These are phyloP conservation scores for Strix uralensis DNA, from an alignment of 2,113 vertebrate genomes.

Conservation along the genomic window DNA sequence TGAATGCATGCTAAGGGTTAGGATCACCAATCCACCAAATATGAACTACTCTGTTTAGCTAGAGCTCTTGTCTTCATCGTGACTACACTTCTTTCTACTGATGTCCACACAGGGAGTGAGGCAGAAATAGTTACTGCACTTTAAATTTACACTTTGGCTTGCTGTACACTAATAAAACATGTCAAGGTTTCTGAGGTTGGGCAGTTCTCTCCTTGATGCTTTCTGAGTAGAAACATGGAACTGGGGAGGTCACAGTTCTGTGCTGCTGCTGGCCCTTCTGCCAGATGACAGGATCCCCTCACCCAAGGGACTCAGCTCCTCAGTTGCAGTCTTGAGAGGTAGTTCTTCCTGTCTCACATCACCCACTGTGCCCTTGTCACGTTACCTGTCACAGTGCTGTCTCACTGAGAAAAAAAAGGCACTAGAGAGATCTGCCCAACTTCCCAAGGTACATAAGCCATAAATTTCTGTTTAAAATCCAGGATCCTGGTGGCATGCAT, in stretches of 20 bases:
- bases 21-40: background rate
- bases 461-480: background rate
- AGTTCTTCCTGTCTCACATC: background rate
- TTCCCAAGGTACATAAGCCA: background rate
- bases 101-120: accelerated
- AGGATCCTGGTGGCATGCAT: background rate
- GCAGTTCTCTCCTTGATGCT: background rate
- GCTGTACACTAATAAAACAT: background rate
- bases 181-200: background rate
- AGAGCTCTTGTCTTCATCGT: background rate
- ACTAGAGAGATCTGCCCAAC: background rate
- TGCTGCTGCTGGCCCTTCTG: background rate
- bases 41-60: background rate
- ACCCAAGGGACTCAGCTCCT: background rate
- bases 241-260: background rate
- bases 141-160: background rate
- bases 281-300: background rate
- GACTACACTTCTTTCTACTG: background rate
- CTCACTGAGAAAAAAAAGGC: background rate
- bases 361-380: background rate
- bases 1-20: background rate
- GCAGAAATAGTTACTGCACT: background rate
- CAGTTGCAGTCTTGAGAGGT: background rate
- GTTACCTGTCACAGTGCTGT: background rate
- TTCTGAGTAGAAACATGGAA: background rate